Percentiles rank a stretch among this genome's conserved stretches.
phyloP scores from a whole-genome alignment of 2,113 vertebrate species.

The Bettongia penicillata region DNA sequence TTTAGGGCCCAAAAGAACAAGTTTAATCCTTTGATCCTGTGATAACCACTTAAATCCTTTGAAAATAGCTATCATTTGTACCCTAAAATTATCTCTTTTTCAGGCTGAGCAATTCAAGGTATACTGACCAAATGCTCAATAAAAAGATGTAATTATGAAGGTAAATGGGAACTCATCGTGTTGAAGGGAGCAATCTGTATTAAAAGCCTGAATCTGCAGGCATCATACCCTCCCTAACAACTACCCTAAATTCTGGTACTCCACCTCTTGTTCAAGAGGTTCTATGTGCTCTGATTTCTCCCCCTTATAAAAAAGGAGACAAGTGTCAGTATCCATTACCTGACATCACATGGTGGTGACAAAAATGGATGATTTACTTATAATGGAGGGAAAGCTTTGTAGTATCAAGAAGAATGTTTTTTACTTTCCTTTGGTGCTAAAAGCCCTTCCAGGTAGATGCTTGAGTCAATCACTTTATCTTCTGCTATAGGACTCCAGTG shows the following conservation, averaged over 20 bases:
- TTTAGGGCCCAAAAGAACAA: neutral
- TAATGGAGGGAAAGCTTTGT: neutral
- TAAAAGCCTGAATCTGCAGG: neutral
- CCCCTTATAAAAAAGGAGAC: neutral
- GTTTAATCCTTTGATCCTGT: neutral
- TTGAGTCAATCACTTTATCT: neutral
- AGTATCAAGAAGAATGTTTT: neutral
- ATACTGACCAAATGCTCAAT: neutral
- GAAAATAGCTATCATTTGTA: neutral
- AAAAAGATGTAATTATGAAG: neutral
- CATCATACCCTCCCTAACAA: neutral
- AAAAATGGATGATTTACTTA: neutral
- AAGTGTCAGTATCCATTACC: neutral
- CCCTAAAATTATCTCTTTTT: neutral
- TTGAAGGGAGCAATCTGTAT: neutral
- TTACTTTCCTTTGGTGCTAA: neutral
- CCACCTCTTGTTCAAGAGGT: too few relatives aligned
- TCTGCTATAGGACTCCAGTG: neutral
- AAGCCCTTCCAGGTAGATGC: neutral
- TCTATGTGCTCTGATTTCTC: neutral
- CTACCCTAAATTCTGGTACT: neutral
- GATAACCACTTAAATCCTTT: neutral
- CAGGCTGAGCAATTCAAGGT: neutral
- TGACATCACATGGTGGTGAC: neutral
- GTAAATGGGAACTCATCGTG: neutral